Evolutionary conservation across 2,888 invertebrate genomes (phyloP).

Genomic region (Dermolepida albohirtum): DNA sequence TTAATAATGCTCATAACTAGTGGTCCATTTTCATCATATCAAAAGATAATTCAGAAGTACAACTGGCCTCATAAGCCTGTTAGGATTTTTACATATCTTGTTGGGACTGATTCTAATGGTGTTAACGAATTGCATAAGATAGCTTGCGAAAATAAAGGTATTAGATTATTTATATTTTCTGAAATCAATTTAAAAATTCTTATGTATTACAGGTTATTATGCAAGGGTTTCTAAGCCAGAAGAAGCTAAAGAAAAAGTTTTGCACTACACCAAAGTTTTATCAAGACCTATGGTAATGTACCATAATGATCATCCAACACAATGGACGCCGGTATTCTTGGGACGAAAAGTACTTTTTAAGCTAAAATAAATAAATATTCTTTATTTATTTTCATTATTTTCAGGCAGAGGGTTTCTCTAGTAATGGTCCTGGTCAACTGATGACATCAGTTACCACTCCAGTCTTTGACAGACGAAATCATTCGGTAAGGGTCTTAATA

Average conservation of each 20-base stretch:
- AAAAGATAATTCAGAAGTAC: conserved; percentile 77
- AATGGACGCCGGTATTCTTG: conserved; percentile 95
- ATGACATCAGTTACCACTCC: conserved; percentile 96
- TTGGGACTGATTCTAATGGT: conserved; percentile 92
- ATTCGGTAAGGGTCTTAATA: conserved; percentile 71
- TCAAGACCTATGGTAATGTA: conserved; percentile 96
- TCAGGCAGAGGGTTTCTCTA: conserved; percentile 76
- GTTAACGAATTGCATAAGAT: conserved; percentile 90
- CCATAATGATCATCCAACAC: conserved; percentile 89
- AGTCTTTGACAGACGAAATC: conserved; percentile 93
- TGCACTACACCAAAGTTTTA: conserved; percentile 95
- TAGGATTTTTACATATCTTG: conserved; percentile 94
- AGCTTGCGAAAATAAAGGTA: conserved; percentile 98
- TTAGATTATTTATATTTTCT: conserved; percentile 25
- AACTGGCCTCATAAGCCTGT: conserved; percentile 96
- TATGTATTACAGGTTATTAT: conserved; percentile 77
- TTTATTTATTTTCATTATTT: conserved; percentile 49
- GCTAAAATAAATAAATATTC: conserved; percentile 2
- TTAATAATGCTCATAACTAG: conserved; percentile 98
- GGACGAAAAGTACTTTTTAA: conserved; percentile 77
- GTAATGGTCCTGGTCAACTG: conserved; percentile 80
- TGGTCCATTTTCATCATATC: conserved; percentile 81
- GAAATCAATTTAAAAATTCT: not conserved
- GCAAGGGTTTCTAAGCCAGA: conserved; percentile 89
- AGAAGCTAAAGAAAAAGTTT: conserved; percentile 91